A percentile compares a stretch with the other conserved stretches of the same genome.
Evolutionary conservation across 2,797 vertebrate genomes (phyloP).

Genomic region (Aulostomus chinensis): DNA sequence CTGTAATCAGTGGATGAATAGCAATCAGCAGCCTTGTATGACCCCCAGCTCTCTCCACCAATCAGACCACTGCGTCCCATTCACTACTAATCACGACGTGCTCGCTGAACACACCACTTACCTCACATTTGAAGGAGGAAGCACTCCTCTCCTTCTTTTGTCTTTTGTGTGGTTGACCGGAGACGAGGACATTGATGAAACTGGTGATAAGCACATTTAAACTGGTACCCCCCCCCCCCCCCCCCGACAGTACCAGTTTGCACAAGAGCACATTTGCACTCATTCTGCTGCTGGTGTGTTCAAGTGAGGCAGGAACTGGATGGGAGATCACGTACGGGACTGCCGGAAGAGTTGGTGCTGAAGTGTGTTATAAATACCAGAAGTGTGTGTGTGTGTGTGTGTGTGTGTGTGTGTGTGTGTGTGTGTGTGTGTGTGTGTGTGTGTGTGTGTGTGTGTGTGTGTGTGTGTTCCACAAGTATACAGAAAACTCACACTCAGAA

Average conservation of each 20-base stretch:
- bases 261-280: conserved; percentile 30
- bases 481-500: no score
- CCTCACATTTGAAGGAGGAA: conserved; percentile 62
- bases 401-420: no score
- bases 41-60: conserved; percentile 51
- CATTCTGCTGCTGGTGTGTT: conserved; percentile 13
- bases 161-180: conserved; percentile 46
- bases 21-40: conserved; percentile 79
- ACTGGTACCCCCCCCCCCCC: no score
- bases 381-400: no score
- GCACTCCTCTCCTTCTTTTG: conserved; percentile 42
- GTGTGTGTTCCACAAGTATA: no score
- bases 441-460: no score
- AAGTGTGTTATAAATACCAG: no score
- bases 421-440: no score
- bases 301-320: conserved; percentile 30
- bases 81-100: conserved; percentile 64
- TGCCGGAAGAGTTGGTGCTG: no score
- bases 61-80: conserved; percentile 58
- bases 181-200: conserved; percentile 1
- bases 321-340: background rate
- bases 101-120: conserved; percentile 53
- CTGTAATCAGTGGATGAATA: conserved; percentile 81
- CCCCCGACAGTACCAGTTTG: conserved; percentile 1
- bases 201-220: no score